These are phyloP conservation scores for Lucifuga dentata DNA, from an alignment of 2,113 vertebrate genomes.

Conservation along the genomic window DNA sequence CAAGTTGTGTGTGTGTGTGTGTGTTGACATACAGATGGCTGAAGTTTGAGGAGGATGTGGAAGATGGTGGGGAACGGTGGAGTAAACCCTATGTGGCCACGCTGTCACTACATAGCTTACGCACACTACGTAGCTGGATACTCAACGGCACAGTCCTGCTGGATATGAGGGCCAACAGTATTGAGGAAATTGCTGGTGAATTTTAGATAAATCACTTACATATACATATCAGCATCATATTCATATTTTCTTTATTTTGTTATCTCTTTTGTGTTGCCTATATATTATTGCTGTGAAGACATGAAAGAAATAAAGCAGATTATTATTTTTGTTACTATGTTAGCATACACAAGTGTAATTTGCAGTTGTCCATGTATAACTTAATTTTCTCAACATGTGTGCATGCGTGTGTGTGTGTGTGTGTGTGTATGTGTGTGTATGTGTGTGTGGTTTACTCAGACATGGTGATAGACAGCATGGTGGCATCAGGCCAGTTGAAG, in stretches of 20 bases:
- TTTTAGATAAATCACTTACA: neutral
- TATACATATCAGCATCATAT: neutral
- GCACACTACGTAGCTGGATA: slow-evolving; percentile 94
- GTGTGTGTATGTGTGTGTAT: neutral
- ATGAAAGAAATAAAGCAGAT: neutral
- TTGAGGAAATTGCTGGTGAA: slow-evolving; percentile 94
- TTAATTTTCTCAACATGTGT: too few species aligned
- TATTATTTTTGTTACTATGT: neutral
- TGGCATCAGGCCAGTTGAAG: slow-evolving; percentile 90
- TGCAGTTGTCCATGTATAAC: neutral
- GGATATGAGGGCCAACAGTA: slow-evolving; percentile 94
- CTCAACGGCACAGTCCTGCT: slow-evolving; percentile 95
- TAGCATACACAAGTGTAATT: too few species aligned
- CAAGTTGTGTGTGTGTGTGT: slow-evolving; percentile 5
- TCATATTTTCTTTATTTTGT: too few species aligned
- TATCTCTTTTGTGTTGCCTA: neutral
- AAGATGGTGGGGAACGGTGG: slow-evolving; percentile 95
- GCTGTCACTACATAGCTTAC: slow-evolving; percentile 93
- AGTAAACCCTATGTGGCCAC: slow-evolving; percentile 97
- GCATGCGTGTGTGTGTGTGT: slow-evolving; percentile 4
- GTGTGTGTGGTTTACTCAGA: slow-evolving; percentile 78
- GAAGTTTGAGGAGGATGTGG: slow-evolving; percentile 97
- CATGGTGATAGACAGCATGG: slow-evolving; percentile 96
- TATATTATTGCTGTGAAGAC: neutral
- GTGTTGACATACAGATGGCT: slow-evolving; percentile 82